Evolutionary conservation across 2,113 vertebrate species (phyloP).

Genomic region (Leptosomus discolor): DNA sequence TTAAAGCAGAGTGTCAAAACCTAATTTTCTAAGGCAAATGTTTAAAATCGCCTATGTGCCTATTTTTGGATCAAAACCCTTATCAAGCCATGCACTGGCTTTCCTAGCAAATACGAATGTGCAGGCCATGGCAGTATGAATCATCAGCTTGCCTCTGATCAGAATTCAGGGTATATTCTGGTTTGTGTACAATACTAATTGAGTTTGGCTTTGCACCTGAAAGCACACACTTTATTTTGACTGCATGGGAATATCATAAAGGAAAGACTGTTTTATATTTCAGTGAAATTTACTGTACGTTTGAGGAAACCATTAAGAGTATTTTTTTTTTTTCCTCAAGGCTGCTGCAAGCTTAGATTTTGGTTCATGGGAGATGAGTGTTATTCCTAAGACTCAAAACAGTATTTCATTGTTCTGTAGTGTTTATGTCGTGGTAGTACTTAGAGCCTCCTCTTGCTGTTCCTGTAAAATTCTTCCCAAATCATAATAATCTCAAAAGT

Average conservation of each 20-base stretch:
- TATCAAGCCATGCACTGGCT: conserved; percentile 37
- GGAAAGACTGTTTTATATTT: neutral
- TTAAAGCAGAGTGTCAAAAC: conserved; percentile 63
- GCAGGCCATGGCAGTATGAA: conserved; percentile 61
- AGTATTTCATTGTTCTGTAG: conserved; percentile 11
- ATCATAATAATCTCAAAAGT: conserved; percentile 42
- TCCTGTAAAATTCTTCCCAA: conserved; percentile 24
- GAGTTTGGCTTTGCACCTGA: conserved; percentile 61
- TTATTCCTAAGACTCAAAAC: neutral
- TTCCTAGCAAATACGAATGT: conserved; percentile 34
- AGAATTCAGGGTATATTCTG: conserved; percentile 55
- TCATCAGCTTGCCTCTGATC: conserved; percentile 61
- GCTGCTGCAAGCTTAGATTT: neutral
- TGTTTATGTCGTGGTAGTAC: neutral
- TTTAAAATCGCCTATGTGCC: neutral
- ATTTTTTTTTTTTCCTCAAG: neutral
- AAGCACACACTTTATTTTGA: conserved; percentile 41
- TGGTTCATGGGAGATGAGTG: neutral
- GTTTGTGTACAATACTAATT: conserved; percentile 56
- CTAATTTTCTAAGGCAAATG: conserved; percentile 60
- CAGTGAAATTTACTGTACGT: conserved; percentile 11
- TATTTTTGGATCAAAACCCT: conserved; percentile 57
- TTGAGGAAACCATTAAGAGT: neutral
- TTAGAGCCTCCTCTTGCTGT: neutral
- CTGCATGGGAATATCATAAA: conserved; percentile 9